Evolutionary conservation across 2,888 invertebrate genomes (phyloP), one percentile per base, ranked within the genome.

Genomic region (Anorthoa munda): DNA sequence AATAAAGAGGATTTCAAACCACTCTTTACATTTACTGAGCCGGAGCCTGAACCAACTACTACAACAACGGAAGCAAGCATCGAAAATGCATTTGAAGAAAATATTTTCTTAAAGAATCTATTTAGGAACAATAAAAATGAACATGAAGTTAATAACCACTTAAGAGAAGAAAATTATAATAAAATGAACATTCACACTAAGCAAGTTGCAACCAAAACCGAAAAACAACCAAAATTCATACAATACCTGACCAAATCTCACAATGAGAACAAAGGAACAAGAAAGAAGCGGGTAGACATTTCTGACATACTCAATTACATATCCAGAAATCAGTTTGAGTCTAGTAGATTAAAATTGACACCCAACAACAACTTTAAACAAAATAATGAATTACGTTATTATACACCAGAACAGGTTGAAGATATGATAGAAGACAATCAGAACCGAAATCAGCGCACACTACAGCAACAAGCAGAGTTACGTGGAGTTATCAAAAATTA

Each of bases 401-500:
- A 89, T 48, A 82, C 83, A 59, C 87, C 89, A 39, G 88, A 90
- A 70, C 88, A 89, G 26, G 85, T 89, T 59, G 73, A 87, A 51
- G 86, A 79, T 21, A 66, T 51, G 11, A 60, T 21, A 4, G 77
- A 90, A 55, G 85, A 86, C 26, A 85, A 82, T 55, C 86, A 82
- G 58, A 82, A 79, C n/a, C 89, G 90, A 76, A 86, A 88, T 72
- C 87, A 88, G 65, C 89, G 88, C 67, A 85, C 86, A 45, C 89
- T 89, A 66, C 91, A 93, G 56, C 90, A 92, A 59, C 90, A 92
- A 70, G 92, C 93, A 72, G 95, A 95, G 87, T 83, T 95, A 61
- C 90, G 91, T 13, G 95, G 95, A 12, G 90, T 92, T 26, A 94
- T 96, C 31, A 96, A 94, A 88, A 96, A 95, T 84, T 96, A 96